Evolutionary conservation across 2,113 vertebrate genomes (phyloP).

Genomic region (Uropsilus gracilis): DNA sequence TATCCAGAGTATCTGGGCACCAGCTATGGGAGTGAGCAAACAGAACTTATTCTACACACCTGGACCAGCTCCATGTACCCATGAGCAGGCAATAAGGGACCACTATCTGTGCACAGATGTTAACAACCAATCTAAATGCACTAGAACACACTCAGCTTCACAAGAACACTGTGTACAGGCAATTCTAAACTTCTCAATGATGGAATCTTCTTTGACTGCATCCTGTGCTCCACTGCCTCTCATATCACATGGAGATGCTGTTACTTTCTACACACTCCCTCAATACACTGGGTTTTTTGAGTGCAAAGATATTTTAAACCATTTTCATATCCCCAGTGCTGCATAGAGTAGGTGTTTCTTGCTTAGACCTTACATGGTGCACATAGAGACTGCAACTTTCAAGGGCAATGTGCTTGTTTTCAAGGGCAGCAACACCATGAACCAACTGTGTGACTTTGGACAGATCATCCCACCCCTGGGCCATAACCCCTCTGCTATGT

Average conservation of each 20-base stretch:
- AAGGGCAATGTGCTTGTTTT: neutral
- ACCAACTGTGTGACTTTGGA: neutral
- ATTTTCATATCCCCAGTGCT: neutral
- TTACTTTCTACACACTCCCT: neutral
- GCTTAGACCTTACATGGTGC: neutral
- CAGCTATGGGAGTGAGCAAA: neutral
- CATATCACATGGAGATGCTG: neutral
- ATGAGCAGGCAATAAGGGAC: too few relatives aligned
- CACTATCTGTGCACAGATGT: accelerated
- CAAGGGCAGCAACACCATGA: neutral
- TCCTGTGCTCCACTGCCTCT: accelerated
- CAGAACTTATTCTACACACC: neutral
- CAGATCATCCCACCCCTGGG: neutral
- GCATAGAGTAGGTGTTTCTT: neutral
- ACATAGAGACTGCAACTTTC: neutral
- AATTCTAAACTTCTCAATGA: neutral
- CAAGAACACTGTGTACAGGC: neutral
- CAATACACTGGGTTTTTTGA: neutral
- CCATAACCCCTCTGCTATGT: neutral
- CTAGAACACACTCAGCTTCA: neutral
- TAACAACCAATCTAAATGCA: neutral
- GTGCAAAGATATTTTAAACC: neutral
- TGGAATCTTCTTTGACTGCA: neutral
- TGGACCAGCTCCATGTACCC: neutral
- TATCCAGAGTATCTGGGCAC: neutral